These are phyloP conservation scores for Syrmaticus mikado DNA, from an alignment of 2,113 vertebrate genomes.

Conservation along the genomic window DNA sequence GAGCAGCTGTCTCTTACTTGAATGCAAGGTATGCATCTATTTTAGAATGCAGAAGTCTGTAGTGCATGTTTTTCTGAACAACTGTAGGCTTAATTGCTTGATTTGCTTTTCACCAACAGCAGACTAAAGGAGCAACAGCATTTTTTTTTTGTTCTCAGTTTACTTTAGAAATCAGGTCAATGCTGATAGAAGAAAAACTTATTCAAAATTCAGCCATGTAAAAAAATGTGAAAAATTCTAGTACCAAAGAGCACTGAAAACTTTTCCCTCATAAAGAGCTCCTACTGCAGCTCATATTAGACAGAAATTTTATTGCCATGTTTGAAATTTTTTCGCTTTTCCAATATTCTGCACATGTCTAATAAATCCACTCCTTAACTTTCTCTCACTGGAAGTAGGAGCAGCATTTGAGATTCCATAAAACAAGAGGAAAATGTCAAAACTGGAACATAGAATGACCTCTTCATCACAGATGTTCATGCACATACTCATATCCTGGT, in stretches of 20 bases:
- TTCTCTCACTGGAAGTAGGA: not conserved
- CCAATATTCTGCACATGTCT: not conserved
- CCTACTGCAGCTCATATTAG: not conserved
- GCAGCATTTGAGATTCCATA: not conserved
- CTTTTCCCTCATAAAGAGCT: not conserved
- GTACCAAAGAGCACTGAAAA: not conserved
- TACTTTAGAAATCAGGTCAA: conserved; percentile 2
- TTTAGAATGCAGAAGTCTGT: conserved; percentile 75
- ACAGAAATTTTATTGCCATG: not conserved
- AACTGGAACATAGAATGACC: not conserved
- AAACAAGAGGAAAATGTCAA: conserved; percentile 14
- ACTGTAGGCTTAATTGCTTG: conserved; percentile 69
- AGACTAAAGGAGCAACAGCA: conserved; percentile 38
- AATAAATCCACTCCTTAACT: not conserved
- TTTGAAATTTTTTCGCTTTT: conserved; percentile 16
- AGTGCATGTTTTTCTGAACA: conserved; percentile 67
- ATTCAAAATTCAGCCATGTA: not conserved
- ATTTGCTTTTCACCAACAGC: conserved; percentile 43
- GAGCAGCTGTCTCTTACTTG: conserved; percentile 76
- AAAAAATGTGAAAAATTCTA: not conserved
- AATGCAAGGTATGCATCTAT: conserved; percentile 76
- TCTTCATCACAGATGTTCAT: not conserved
- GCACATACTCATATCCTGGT: not conserved
- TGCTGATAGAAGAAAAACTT: conserved; percentile 12
- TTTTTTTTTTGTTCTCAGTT: conserved; percentile 15